These are phyloP conservation scores for Sterna hirundo DNA, from an alignment of 2,113 vertebrate genomes.

Conservation along the genomic window DNA sequence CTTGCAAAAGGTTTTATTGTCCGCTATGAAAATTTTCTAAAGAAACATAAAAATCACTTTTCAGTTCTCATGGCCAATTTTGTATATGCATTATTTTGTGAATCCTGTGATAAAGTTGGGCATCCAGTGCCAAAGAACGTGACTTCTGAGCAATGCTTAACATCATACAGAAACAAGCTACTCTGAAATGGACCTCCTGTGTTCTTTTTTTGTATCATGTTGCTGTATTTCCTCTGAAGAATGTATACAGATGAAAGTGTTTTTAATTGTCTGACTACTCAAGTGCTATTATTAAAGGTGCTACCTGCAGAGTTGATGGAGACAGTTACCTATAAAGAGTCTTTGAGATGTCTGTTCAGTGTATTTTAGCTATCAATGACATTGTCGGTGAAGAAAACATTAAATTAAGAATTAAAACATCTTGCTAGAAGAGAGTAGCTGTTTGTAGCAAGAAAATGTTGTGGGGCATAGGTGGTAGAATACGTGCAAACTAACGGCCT, in stretches of 20 bases:
- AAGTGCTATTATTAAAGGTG: background rate
- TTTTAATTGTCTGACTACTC: background rate
- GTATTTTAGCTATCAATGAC: background rate
- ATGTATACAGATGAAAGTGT: background rate
- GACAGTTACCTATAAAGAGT: background rate
- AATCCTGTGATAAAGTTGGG: background rate
- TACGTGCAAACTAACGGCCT: background rate
- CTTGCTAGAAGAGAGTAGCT: background rate
- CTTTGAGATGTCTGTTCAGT: background rate
- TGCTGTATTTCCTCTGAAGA: background rate
- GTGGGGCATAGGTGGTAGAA: background rate
- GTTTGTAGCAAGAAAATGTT: background rate
- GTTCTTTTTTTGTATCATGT: background rate
- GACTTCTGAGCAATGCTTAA: background rate
- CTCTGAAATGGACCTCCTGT: background rate
- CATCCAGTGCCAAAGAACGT: background rate
- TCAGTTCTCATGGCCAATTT: background rate
- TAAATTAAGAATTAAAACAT: background rate
- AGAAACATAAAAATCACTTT: background rate
- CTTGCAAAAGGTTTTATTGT: background rate
- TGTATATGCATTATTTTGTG: background rate
- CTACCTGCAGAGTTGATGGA: background rate
- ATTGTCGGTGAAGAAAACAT: background rate
- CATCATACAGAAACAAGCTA: background rate
- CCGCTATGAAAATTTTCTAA: background rate